Evolutionary conservation across 1,140 invertebrate species (phyloP).

Genomic region (Tigriopus japonicus): DNA sequence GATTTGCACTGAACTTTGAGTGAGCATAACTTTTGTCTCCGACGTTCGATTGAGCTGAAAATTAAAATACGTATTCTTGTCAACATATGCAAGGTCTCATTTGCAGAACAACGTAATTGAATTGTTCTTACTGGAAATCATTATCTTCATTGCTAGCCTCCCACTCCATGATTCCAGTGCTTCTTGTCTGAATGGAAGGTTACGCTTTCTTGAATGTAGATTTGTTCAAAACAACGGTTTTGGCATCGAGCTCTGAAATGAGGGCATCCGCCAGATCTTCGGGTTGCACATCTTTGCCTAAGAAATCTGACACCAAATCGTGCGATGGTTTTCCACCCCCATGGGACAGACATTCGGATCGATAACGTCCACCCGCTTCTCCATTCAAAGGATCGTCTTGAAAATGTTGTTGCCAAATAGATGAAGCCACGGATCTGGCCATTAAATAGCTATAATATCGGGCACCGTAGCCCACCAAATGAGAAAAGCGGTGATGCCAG

Average conservation of each 20-base stretch:
- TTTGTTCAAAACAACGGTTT: not conserved
- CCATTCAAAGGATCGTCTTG: slow-evolving; percentile 52
- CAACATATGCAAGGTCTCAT: too few relatives aligned
- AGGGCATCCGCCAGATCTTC: slow-evolving; percentile 31
- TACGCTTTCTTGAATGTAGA: too few relatives aligned
- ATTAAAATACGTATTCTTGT: too few relatives aligned
- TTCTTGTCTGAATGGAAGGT: too few relatives aligned
- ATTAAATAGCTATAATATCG: slow-evolving; percentile 96
- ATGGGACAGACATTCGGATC: slow-evolving; percentile 53
- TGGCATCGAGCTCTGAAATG: slow-evolving; percentile 29
- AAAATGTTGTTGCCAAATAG: slow-evolving; percentile 82
- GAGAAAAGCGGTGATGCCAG: slow-evolving; percentile 89
- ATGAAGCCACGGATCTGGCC: slow-evolving; percentile 74
- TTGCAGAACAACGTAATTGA: too few relatives aligned
- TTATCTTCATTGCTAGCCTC: too few relatives aligned
- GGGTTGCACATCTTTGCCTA: slow-evolving; percentile 44
- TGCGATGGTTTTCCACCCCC: slow-evolving; percentile 68
- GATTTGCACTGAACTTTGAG: too few relatives aligned
- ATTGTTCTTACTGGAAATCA: too few relatives aligned
- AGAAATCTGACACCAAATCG: slow-evolving; percentile 47
- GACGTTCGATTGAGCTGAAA: too few relatives aligned
- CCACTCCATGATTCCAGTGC: too few relatives aligned
- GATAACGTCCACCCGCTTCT: slow-evolving; percentile 18
- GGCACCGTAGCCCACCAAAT: slow-evolving; percentile 90
- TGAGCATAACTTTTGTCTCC: too few relatives aligned